Evolutionary conservation across 2,888 invertebrate genomes (phyloP).

Genomic region (Hedychridium roseum): DNA sequence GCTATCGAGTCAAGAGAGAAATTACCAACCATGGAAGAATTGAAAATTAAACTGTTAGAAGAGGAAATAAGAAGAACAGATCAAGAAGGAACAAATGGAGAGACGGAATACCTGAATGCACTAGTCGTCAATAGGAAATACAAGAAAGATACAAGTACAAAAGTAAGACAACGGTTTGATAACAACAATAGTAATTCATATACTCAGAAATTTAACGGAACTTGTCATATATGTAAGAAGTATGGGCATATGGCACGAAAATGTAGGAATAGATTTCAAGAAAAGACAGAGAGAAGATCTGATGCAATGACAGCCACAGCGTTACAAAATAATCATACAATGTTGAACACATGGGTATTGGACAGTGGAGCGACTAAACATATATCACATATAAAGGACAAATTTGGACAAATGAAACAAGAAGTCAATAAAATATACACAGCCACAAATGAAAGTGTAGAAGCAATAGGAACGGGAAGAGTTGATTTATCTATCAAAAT

Average conservation of each 20-base stretch:
- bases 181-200: too few species aligned
- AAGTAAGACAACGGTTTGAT: too few species aligned
- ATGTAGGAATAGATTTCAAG: background rate
- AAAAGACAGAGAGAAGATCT: background rate
- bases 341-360: conserved; percentile 1
- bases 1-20: too few species aligned
- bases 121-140: background rate
- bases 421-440: background rate
- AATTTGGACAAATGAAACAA: background rate
- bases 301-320: conserved; percentile 5
- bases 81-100: background rate
- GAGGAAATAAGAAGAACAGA: too few species aligned
- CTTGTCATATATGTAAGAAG: conserved; percentile 14
- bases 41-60: too few species aligned
- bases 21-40: too few species aligned
- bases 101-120: background rate
- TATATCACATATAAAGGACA: background rate
- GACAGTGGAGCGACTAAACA: conserved; percentile 9
- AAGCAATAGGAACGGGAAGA: background rate
- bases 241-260: conserved; percentile 13
- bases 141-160: background rate
- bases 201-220: conserved; percentile 12
- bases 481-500: background rate
- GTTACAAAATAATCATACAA: background rate
- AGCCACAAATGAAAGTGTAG: background rate